These are phyloP conservation scores for Microctonus hyperodae DNA, from an alignment of 2,888 invertebrate species.

Conservation along the genomic window DNA sequence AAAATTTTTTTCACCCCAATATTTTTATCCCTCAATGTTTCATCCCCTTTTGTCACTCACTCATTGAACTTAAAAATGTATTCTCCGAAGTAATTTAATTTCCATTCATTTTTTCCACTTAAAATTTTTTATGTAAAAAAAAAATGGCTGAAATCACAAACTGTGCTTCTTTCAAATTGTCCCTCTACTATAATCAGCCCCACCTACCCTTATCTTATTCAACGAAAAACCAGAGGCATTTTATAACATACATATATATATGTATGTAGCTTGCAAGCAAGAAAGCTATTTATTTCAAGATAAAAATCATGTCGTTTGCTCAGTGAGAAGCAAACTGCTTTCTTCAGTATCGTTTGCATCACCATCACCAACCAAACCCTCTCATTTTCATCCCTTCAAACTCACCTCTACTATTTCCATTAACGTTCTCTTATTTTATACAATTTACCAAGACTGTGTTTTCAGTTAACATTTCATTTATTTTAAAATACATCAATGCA, in stretches of 20 bases:
- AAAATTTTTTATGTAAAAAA: not conserved
- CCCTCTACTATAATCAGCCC: conserved; percentile 4
- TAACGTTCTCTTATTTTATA: not conserved
- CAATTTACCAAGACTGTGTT: not conserved
- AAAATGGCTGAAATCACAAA: not conserved
- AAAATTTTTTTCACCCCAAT: too few species aligned
- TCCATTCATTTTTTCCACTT: too few species aligned
- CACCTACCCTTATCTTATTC: conserved; percentile 13
- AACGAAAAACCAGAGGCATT: conserved; percentile 35
- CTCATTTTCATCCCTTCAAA: not conserved
- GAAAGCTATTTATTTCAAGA: conserved; percentile 40
- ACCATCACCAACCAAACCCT: not conserved
- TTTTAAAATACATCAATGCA: not conserved
- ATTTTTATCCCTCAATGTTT: too few species aligned
- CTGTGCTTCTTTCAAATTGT: not conserved
- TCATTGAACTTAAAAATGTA: too few species aligned
- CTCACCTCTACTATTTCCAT: too few species aligned
- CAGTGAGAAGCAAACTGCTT: conserved; percentile 12
- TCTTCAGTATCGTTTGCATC: not conserved
- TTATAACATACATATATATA: too few species aligned
- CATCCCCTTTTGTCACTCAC: too few species aligned
- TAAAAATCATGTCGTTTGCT: conserved; percentile 25
- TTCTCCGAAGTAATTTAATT: too few species aligned
- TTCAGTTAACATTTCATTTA: not conserved
- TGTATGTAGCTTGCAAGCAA: conserved; percentile 36